Percentiles rank a stretch among this genome's conserved stretches.
Evolutionary conservation across 2,113 vertebrate species (phyloP).

Genomic region (Neotoma lepida): DNA sequence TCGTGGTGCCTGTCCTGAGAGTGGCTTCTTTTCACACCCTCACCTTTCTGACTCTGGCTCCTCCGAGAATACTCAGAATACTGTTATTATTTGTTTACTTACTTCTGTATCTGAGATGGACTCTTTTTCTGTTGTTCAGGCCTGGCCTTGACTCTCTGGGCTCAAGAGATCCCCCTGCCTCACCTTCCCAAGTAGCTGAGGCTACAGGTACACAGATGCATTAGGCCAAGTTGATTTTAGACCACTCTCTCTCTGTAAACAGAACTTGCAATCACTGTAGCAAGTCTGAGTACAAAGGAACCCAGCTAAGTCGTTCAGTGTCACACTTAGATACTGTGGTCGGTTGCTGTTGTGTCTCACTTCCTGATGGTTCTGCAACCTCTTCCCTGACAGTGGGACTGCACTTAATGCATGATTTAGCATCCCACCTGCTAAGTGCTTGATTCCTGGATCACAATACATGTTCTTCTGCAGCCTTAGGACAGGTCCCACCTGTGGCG

Average conservation of each 20-base stretch:
- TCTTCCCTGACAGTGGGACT: neutral
- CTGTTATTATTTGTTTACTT: neutral
- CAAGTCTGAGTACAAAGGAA: neutral
- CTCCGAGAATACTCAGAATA: neutral
- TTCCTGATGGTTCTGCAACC: neutral
- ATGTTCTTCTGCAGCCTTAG: neutral
- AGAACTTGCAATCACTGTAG: neutral
- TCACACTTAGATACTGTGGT: neutral
- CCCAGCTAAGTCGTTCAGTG: neutral
- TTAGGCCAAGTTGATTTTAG: neutral
- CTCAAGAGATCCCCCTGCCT: neutral
- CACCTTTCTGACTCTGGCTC: neutral
- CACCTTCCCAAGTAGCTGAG: neutral
- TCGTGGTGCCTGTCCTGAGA: neutral
- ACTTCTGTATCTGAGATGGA: neutral
- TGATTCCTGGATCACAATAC: neutral
- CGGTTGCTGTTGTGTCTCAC: neutral
- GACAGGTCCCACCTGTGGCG: neutral
- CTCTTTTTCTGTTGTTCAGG: neutral
- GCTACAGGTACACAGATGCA: neutral
- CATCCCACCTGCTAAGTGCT: neutral
- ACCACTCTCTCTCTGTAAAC: neutral
- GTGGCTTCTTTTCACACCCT: neutral
- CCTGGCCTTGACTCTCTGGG: neutral
- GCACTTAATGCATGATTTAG: neutral